phyloP scores from a whole-genome alignment of 2,888 invertebrate genomes.

The Calephelis perditalis region DNA sequence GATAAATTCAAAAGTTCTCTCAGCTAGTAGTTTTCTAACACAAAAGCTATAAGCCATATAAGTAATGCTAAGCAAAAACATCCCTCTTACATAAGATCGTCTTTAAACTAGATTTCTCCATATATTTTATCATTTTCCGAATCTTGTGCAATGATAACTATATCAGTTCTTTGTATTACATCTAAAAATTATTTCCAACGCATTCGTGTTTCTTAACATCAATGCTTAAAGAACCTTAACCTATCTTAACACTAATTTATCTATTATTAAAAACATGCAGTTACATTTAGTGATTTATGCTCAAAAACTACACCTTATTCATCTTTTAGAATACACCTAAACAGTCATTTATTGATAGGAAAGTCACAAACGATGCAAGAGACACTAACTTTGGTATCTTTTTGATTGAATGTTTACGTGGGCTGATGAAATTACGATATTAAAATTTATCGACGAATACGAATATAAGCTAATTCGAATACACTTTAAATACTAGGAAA shows the following conservation, averaged over 20 bases:
- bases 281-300: constrained; percentile 4
- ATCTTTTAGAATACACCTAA: background rate
- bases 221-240: constrained; percentile 8
- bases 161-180: constrained; percentile 8
- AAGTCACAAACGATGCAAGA: constrained; percentile 7
- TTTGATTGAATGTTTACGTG: background rate
- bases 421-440: background rate
- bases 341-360: constrained; percentile 6
- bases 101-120: background rate
- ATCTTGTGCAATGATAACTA: constrained; percentile 10
- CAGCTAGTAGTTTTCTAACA: background rate
- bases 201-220: constrained; percentile 6
- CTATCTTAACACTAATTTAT: background rate
- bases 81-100: background rate
- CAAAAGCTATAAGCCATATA: constrained; percentile 4
- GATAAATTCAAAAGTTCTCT: constrained; percentile 3
- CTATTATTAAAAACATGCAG: constrained; percentile 9
- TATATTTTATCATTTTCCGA: constrained; percentile 4
- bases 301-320: constrained; percentile 5
- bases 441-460: background rate
- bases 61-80: constrained; percentile 12
- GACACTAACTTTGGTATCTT: background rate
- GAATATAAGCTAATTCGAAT: constrained; percentile 2
- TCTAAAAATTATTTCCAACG: constrained; percentile 6
- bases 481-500: constrained; percentile 2